phyloP scores from a whole-genome alignment of 1,140 invertebrate species.

The Charaxes varanes region DNA sequence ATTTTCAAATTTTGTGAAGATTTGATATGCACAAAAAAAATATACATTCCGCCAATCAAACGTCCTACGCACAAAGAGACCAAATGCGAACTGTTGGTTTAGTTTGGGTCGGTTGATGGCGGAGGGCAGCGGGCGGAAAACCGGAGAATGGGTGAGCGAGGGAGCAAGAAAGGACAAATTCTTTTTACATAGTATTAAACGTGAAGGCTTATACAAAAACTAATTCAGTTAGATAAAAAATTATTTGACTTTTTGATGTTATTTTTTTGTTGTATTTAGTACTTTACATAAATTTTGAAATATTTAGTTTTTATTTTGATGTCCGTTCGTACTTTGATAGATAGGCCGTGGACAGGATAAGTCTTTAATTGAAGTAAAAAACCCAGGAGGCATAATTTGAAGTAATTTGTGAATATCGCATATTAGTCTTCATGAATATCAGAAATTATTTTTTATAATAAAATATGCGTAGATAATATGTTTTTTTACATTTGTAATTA shows the following conservation, averaged over 20 bases:
- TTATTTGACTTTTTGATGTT: too few species aligned
- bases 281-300: too few species aligned
- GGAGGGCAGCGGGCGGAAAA: slow-evolving; percentile 62
- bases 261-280: too few species aligned
- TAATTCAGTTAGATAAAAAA: too few species aligned
- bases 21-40: slow-evolving; percentile 71
- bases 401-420: too few species aligned
- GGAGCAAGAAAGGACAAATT: slow-evolving; percentile 40
- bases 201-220: not conserved
- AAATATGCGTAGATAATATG: too few species aligned
- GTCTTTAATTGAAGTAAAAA: too few species aligned
- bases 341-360: slow-evolving; percentile 9
- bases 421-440: too few species aligned
- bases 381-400: too few species aligned
- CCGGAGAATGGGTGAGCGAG: slow-evolving; percentile 56
- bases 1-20: slow-evolving; percentile 66
- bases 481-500: too few species aligned
- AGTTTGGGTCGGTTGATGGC: slow-evolving; percentile 56
- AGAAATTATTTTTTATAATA: too few species aligned
- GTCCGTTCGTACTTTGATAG: slow-evolving; percentile 24
- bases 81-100: slow-evolving; percentile 72
- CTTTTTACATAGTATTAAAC: slow-evolving; percentile 25
- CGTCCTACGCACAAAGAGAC: slow-evolving; percentile 55
- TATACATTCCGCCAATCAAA: slow-evolving; percentile 63
- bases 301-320: slow-evolving; percentile 27